Evolutionary conservation across 2,888 invertebrate species (phyloP), one percentile per base, ranked within the genome.

Genomic region (Orchestes rusci): DNA sequence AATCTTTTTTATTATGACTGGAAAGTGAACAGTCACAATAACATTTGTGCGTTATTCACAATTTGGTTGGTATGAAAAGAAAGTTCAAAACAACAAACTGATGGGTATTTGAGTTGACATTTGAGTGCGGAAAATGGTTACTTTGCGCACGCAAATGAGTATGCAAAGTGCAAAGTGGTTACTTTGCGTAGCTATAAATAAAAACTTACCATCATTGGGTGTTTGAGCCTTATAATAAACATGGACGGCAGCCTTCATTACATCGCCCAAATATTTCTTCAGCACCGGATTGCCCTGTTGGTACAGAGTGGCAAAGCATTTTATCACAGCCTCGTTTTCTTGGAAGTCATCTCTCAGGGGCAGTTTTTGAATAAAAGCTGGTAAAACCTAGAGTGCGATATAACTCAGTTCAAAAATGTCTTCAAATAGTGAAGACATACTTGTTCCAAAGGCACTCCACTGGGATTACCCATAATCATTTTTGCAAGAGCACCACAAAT

Each of bases 401-500:
- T 27, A 10, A 2, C 10, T 10, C 10, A 27, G 27, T 12, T 27
- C 27, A n/a, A 27, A 27, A 27, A 2, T 12, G 12, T 2, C 2
- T n/a, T 19, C 3, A 19, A 16, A 7, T 10, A 8, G 16, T 30
- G 8, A 8, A 34, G n/a, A 43, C 56, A 58, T 56, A 78, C 83
- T 66, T 82, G 80, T n/a, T 76, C 76, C 43, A 87, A 62, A 15
- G 86, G 86, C 46, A 87, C 70, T 52, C 72, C 71, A 43, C 66
- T 65, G 31, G 73, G 67, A 65, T 84, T 82, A 2, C 77, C 74
- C 27, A 79, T 69, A 38, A 88, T 82, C 60, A 88, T 73, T 45
- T 85, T 75, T 17, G 84, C 81, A 39, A 85, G 73, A 20, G 86
- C 84, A 37, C 83, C 87, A 63, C 84, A 82, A 53, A 86, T 79